Evolutionary conservation across 2,888 invertebrate species (phyloP), one percentile per base, ranked within the genome.

Genomic region (Gandaritis pyraliata): DNA sequence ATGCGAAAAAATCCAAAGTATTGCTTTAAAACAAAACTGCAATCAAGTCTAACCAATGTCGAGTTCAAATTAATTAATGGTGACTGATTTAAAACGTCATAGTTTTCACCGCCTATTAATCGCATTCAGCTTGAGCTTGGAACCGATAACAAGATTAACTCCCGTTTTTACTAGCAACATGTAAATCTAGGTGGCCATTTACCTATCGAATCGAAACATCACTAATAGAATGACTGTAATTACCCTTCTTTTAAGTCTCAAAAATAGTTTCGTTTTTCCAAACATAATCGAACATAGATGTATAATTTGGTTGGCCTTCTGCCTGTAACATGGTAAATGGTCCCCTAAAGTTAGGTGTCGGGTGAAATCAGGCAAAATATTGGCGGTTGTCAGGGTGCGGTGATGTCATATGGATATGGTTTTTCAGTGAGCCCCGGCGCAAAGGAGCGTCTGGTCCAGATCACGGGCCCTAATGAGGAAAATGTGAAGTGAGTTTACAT

Each of bases 381-480:
- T 33, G 30, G 55, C 51, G 18, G 39, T 47, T 50, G 29, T 39
- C 11, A 36, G 62, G 67, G 68, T 65, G 63, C 63, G 65, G 59
- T 61, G 63, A 64, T 65, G 53, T 75, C 70, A 71, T 68, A 55
- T 54, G 56, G 59, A 51, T 61, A 57, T 74, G 72, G 68, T 75
- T 82, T 94, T 94, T 64, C 94, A 98, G 98, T 98, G 70, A 97
- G 96, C 86, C 97, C 98, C 72, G 98, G 98, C 76, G 97, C 98
- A 64, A 98, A 97, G 93, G 98, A 98, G 93, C 94, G 98, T 79
- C 94, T 98, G 75, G 97, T 98, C 77, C 98, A 98, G 92, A 98
- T 98, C 76, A 98, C 98, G 66, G 98, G 98, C 65, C 97, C 97
- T 30, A 96, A 95, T 75, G 97, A 98, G 92, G 98, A 98, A 81